Base-by-base conservation (phyloP, 37 sponge, comb jelly and placozoan genomes). In the Bolinopsis microptera region DNA sequence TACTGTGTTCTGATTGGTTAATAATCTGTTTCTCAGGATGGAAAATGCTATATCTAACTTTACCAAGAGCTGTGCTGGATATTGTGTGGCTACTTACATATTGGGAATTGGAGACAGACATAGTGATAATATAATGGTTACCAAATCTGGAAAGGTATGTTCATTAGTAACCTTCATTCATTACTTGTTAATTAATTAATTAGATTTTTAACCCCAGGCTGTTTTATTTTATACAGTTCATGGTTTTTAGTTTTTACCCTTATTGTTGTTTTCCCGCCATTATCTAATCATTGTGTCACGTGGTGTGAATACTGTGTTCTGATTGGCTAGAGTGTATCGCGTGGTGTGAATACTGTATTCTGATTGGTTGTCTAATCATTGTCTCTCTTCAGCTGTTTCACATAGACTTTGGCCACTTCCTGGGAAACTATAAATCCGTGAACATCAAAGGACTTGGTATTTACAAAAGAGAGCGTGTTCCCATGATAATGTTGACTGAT, bases 371-470 rank as follows among this genome's bases (percentile, higher is more conserved):
- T 28, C 75, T 30, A 72, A 72, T 8, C n/a, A n/a, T n/a, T 72
- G 2, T 72, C 26, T 72, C 13, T 72, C 82, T 34, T 35, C 94
- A 98, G 99, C 95, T 98, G 72, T 95, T 97, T 40, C 99, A 98
- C 94, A 98, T 98, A 92, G 99, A 98, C 69, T 98, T 98, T 94
- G 99, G 99, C 2, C 99, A 98, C 95, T 98, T 98, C 74, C 92
- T 98, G 70, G 99, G 99, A 24, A 98, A 98, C 96, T 97, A 97
- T 83, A 98, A 98, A 96, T 67, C 25, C 34, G 2, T 70, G 3
- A 96, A 96, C 94, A 98, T 97, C 83, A 95, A 96, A 93, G 97
- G 97, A 21, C 95, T 97, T 5, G 82, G 82, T 13, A 21, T 80
- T 13, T 36, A 36, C 82, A 97, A 97, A 93, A 92, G 99, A 36